phyloP scores from a whole-genome alignment of 2,797 vertebrate species.

The Graptemys geographica region DNA sequence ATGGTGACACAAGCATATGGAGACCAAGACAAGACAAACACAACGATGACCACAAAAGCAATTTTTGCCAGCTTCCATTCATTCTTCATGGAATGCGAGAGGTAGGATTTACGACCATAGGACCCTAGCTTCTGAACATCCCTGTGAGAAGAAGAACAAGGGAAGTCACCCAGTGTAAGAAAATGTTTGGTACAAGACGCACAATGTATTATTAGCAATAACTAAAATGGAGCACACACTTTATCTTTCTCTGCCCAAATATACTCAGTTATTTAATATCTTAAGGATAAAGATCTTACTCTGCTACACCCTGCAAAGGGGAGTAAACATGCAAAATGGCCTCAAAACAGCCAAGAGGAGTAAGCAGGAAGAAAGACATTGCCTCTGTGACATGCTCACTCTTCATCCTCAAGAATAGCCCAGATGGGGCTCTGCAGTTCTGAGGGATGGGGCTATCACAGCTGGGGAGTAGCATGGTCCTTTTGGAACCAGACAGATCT shows the following conservation, averaged over 20 bases:
- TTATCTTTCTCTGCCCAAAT: background rate
- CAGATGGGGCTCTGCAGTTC: background rate
- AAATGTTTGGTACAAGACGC: rapidly evolving
- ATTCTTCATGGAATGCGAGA: slow-evolving; percentile 84
- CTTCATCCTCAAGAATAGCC: background rate
- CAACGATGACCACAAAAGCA: slow-evolving; percentile 89
- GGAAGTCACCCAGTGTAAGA: background rate
- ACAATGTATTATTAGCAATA: background rate
- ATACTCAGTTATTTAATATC: background rate
- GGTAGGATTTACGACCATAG: slow-evolving; percentile 81
- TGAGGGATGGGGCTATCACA: background rate
- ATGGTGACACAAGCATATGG: slow-evolving; percentile 91
- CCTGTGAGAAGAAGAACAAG: slow-evolving; percentile 64
- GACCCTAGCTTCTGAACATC: slow-evolving; percentile 87
- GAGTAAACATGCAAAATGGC: background rate
- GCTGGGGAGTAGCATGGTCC: background rate
- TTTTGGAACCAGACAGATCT: background rate
- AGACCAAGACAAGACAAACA: slow-evolving; percentile 91
- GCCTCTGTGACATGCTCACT: background rate
- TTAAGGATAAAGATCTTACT: background rate
- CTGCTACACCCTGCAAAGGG: background rate
- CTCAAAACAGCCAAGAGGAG: background rate
- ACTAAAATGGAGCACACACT: background rate
- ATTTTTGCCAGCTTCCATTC: slow-evolving; percentile 94
- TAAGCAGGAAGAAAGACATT: background rate